These are phyloP conservation scores for Pterocles orientalis DNA, from an alignment of 2,113 vertebrate species.

Conservation along the genomic window DNA sequence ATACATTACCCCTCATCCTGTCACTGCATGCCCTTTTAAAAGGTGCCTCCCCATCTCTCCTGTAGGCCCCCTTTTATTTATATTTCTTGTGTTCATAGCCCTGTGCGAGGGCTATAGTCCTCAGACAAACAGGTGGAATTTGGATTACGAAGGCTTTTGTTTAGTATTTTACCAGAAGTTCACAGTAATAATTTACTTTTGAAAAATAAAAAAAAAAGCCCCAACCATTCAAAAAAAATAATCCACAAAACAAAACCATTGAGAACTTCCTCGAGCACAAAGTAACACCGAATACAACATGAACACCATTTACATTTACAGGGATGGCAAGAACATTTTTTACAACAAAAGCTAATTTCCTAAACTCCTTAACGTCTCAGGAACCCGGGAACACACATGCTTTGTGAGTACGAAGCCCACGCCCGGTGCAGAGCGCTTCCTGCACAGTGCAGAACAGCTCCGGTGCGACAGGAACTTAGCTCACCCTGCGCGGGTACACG, in stretches of 20 bases:
- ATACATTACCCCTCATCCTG: too few relatives aligned
- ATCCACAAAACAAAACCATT: not conserved
- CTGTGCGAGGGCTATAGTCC: not conserved
- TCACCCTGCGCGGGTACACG: too few relatives aligned
- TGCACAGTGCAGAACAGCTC: fast-evolving
- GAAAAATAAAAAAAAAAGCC: not conserved
- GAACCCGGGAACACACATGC: fast-evolving
- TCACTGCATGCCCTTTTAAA: too few relatives aligned
- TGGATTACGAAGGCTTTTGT: not conserved
- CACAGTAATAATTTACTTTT: not conserved
- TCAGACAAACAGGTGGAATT: not conserved
- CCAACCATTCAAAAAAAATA: not conserved
- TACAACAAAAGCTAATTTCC: not conserved
- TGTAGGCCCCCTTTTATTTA: not conserved
- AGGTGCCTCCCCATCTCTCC: too few relatives aligned
- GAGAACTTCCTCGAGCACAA: not conserved
- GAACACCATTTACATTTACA: not conserved
- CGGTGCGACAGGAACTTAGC: fast-evolving
- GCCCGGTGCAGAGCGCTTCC: too few relatives aligned
- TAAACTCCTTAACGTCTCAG: not conserved
- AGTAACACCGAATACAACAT: not conserved
- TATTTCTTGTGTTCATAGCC: not conserved
- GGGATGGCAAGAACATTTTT: not conserved
- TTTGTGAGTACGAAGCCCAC: too few relatives aligned
- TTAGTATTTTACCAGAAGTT: not conserved